phyloP scores from a whole-genome alignment of 2,888 invertebrate genomes.

The Amphipoea lucens region DNA sequence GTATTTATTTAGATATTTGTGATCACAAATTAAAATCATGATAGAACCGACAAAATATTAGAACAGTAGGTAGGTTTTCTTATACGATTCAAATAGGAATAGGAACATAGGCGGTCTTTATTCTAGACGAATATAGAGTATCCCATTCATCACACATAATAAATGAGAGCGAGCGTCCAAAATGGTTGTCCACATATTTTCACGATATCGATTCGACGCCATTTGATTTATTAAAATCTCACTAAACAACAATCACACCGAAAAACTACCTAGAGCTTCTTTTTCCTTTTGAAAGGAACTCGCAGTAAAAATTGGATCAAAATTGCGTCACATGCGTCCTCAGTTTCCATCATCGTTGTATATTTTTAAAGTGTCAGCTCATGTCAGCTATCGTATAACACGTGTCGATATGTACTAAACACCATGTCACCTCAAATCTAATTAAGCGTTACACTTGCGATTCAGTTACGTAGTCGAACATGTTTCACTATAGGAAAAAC shows the following conservation, averaged over 20 bases:
- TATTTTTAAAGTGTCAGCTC: constrained; percentile 62
- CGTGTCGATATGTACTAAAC: constrained; percentile 61
- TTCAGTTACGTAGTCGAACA: constrained; percentile 25
- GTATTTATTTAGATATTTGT: background rate
- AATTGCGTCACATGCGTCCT: constrained; percentile 45
- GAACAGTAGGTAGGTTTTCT: background rate
- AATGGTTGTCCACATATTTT: constrained; percentile 73
- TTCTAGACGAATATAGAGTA: background rate
- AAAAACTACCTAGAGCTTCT: background rate
- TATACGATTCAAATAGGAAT: constrained; percentile 44
- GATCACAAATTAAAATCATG: constrained; percentile 15
- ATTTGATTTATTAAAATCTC: constrained; percentile 72
- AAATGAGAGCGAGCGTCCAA: constrained; percentile 49
- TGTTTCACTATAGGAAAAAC: constrained; percentile 14
- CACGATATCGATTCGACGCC: constrained; percentile 83
- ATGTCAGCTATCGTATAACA: constrained; percentile 62
- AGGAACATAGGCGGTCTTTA: background rate
- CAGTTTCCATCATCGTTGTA: constrained; percentile 52
- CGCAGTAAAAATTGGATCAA: background rate
- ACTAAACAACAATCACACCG: constrained; percentile 61
- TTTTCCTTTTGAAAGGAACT: constrained; percentile 4
- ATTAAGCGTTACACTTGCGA: constrained; percentile 40
- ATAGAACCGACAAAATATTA: background rate
- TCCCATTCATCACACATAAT: constrained; percentile 18
- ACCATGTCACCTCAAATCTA: constrained; percentile 38